Conservation (phyloP, 2,797 vertebrate species). For the Micrastur ruficollis region DNA sequence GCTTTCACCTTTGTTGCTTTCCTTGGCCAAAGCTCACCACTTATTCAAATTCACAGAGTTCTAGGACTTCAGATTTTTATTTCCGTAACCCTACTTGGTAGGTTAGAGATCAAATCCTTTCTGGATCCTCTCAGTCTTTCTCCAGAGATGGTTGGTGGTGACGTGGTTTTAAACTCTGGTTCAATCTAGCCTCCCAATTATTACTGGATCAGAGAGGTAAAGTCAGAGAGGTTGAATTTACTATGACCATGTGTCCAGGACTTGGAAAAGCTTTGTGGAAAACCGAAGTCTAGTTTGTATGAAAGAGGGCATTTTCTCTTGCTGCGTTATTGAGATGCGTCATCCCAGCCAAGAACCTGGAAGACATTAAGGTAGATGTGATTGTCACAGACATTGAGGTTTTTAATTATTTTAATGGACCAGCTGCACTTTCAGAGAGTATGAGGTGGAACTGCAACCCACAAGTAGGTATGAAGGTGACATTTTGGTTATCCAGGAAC, state of each 20-base stretch:
- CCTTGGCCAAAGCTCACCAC: conserved; percentile 33
- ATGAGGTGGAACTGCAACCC: not conserved
- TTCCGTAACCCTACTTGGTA: conserved; percentile 16
- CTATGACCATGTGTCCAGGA: not conserved
- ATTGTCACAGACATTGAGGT: conserved; percentile 35
- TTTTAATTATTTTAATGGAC: not conserved
- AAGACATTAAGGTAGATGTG: conserved; percentile 48
- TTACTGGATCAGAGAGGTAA: not conserved
- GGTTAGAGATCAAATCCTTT: conserved; percentile 24
- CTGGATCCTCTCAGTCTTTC: not conserved
- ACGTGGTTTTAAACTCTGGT: not conserved
- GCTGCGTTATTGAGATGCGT: not conserved
- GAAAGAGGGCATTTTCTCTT: conserved; percentile 52
- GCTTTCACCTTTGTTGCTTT: conserved; percentile 61
- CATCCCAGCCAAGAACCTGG: conserved; percentile 43
- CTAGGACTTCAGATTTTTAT: conserved; percentile 50
- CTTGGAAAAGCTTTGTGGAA: conserved; percentile 34
- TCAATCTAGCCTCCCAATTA: not conserved
- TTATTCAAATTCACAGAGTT: conserved; percentile 58
- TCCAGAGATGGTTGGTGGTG: not conserved
- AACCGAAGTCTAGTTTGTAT: conserved; percentile 42
- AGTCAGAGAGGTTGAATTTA: conserved; percentile 14
- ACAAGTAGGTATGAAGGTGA: not conserved
- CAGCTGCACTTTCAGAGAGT: not conserved
- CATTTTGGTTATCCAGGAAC: conserved; percentile 49